Percentiles rank a stretch among this genome's conserved stretches.
Evolutionary conservation across 2,113 vertebrate genomes (phyloP).

Genomic region (Sigmodon hispidus): DNA sequence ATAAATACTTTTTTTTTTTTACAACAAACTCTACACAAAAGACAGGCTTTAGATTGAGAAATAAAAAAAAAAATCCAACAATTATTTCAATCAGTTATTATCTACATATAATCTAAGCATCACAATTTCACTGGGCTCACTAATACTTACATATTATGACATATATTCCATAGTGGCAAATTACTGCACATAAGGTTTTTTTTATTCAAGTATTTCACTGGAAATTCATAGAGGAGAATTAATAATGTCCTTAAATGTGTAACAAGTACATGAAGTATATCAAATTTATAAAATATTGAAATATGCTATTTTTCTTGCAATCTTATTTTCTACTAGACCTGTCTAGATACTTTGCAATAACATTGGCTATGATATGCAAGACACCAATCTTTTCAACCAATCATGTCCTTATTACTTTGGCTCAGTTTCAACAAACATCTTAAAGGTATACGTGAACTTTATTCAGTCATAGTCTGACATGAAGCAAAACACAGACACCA

Average conservation of each 20-base stretch:
- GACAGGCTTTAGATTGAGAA: background rate
- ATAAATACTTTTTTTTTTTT: background rate
- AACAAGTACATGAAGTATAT: background rate
- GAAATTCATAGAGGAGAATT: background rate
- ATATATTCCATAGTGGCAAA: background rate
- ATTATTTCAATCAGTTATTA: conserved; percentile 9
- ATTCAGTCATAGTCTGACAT: background rate
- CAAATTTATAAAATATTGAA: conserved; percentile 47
- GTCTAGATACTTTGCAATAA: conserved; percentile 22
- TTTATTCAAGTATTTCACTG: conserved; percentile 24
- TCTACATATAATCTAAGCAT: conserved; percentile 26
- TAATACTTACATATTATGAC: background rate
- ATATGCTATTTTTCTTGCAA: background rate
- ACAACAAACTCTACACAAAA: background rate
- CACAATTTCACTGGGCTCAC: background rate
- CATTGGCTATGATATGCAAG: background rate
- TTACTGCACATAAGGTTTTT: background rate
- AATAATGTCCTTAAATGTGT: conserved; percentile 16
- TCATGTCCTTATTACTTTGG: background rate
- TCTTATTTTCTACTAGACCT: background rate
- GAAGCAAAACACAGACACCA: background rate
- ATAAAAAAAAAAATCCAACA: background rate
- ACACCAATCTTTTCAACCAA: background rate
- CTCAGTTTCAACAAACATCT: conserved; percentile 24
- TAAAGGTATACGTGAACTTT: background rate